Evolutionary conservation across 2,113 vertebrate species (phyloP), one percentile per base, ranked within the genome.

Genomic region (Leucopsar rothschildi): DNA sequence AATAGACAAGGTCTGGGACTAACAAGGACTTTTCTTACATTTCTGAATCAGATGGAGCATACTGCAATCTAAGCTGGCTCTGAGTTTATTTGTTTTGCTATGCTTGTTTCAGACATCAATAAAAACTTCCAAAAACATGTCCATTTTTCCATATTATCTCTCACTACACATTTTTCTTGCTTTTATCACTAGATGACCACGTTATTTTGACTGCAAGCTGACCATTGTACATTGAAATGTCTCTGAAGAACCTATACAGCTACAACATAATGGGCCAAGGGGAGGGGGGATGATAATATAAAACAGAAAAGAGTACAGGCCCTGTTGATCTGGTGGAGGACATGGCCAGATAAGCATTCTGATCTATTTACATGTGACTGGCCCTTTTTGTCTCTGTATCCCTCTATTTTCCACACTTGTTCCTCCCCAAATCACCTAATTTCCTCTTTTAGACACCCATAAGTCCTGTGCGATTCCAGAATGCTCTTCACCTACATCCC

Each of bases 321-420:
- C 17, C 7, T 0, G 0, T 33, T 73, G 33, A 39, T 56, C 18
- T 44, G 35, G 17, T 3, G 2, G 52, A 87, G 15, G 37, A 63
- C n/a, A 8, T 0, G 1, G 27, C 10, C 64, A 65, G 49, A 52
- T 12, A 64, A 86, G 12, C 3, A 1, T 44, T 39, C 14, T 31
- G 50, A 87, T 35, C 17, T 60, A 20, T 50, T 68, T 59, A 33
- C 1, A 1, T 5, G 9, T 27, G 11, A 31, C 45, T 78, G 9
- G 3, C 22, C 27, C 5, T 42, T 72, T 78, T 61, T 64, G 18
- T 64, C 35, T 49, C 44, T 60, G 6, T 56, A 29, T 81, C 20
- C 15, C 47, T 44, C 35, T 77, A 5, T 44, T 78, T 90, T 52
- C 27, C 24, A n/a, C 7, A 27, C 2, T 40, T 69, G 8, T 27